Evolutionary conservation across 2,888 invertebrate species (phyloP).

Genomic region (Miltochrista miniata): DNA sequence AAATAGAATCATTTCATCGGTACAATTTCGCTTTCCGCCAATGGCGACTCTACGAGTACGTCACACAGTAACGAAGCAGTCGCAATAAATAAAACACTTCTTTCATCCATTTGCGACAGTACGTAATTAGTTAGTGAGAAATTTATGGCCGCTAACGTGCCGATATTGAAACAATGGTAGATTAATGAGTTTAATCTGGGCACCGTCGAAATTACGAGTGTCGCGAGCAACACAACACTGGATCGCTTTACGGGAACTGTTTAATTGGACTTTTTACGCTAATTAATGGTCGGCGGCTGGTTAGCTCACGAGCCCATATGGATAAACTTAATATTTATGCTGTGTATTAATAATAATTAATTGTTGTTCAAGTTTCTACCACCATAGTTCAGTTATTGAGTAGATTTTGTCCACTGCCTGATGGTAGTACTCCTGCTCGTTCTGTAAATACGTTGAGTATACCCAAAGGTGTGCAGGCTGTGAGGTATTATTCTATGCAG

Average conservation of each 20-base stretch:
- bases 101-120: slow-evolving; percentile 40
- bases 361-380: too few species aligned
- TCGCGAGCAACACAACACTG: slow-evolving; percentile 11
- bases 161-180: slow-evolving; percentile 56
- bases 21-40: background rate
- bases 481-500: too few species aligned
- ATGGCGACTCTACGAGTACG: background rate
- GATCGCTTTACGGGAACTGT: slow-evolving; percentile 34
- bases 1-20: too few species aligned
- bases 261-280: background rate
- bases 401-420: too few species aligned
- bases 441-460: too few species aligned
- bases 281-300: too few species aligned
- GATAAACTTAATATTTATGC: too few species aligned
- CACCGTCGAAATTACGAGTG: slow-evolving; percentile 34
- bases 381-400: too few species aligned
- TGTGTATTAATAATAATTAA: too few species aligned
- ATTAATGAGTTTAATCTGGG: slow-evolving; percentile 60
- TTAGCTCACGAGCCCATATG: too few species aligned
- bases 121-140: slow-evolving; percentile 53
- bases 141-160: slow-evolving; percentile 54
- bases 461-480: too few species aligned
- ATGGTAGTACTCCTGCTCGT: too few species aligned
- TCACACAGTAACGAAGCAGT: slow-evolving; percentile 6
- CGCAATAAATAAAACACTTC: slow-evolving; percentile 50